phyloP scores from a whole-genome alignment of 2,888 invertebrate species.

The Rosalia funebris region DNA sequence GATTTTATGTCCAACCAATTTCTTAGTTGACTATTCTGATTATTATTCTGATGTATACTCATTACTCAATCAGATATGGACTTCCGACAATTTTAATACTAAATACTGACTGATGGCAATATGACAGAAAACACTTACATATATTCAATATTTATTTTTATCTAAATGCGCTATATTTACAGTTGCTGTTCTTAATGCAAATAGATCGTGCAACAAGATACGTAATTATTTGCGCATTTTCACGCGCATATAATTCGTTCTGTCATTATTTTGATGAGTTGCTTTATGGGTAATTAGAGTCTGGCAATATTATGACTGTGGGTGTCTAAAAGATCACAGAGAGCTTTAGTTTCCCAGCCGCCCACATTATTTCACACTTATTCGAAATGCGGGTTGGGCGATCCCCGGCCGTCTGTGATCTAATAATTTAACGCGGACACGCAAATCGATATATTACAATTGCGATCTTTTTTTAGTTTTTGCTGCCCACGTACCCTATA shows the following conservation, averaged over 20 bases:
- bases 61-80: not conserved
- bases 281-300: slow-evolving; percentile 37
- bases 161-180: not conserved
- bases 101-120: not conserved
- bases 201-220: not conserved
- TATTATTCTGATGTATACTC: too few relatives aligned
- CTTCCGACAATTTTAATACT: not conserved
- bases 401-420: slow-evolving; percentile 35
- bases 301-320: slow-evolving; percentile 30
- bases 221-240: not conserved
- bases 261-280: slow-evolving; percentile 37
- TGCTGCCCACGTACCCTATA: slow-evolving; percentile 27
- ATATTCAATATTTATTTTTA: not conserved
- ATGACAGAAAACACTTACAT: not conserved
- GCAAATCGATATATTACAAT: slow-evolving; percentile 37
- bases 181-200: too few relatives aligned
- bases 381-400: slow-evolving; percentile 39
- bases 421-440: slow-evolving; percentile 39
- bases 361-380: slow-evolving; percentile 30
- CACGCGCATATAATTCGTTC: not conserved
- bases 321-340: slow-evolving; percentile 36
- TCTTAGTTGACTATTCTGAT: too few relatives aligned
- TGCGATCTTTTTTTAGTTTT: slow-evolving; percentile 22
- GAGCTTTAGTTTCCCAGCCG: slow-evolving; percentile 29
- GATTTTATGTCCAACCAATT: too few relatives aligned